Evolutionary conservation across 2,113 vertebrate species (phyloP), one percentile per base, ranked within the genome.

Genomic region (Equus quagga): DNA sequence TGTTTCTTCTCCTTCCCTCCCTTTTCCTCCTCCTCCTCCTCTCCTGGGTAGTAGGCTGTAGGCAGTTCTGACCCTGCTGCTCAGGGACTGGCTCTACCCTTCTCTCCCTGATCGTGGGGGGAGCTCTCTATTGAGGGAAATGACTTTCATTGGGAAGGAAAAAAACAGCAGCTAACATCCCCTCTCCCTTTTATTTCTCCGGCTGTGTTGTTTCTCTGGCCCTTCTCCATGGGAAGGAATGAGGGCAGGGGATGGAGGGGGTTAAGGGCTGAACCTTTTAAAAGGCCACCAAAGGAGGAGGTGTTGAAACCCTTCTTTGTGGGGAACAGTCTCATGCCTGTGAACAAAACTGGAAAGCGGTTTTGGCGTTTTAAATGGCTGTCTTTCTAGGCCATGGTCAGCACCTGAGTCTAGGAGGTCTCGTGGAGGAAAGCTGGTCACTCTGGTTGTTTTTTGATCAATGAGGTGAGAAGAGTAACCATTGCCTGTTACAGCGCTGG

Each of bases 251-350:
- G 21, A 62, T 33, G 19, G 86, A 60, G 65, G 24, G 78, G 80
- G 73, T 90, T 80, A 76, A 93, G 62, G 54, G 62, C 85, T 92
- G 85, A 92, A 62, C 41, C 60, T 97, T 94, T 89, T 5, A 11
- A 93, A 92, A 91, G 78, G 44, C 54, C 73, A 11, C 62, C 51
- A n/a, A 0, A 58, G 58, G 58, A 67, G 33, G 44, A 62, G 31
- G 54, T 73, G 18, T 41, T 49, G 70, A 95, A 91, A 70, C 54
- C 49, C 21, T 23, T 72, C 80, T 81, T 78, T n/a, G 19, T 41
- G 33, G 79, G 93, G 83, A 94, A 64, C 26, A 86, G 44, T 36
- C 73, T 96, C 28, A 2, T 78, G 36, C 56, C 69, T 78, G 60
- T 73, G 67, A 91, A 65, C 7, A 26, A 84, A 94, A 72, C 49